Percentiles rank a stretch among this genome's conserved stretches.
Conservation (phyloP, 2,113 vertebrate species). For the Penelope pileata region DNA sequence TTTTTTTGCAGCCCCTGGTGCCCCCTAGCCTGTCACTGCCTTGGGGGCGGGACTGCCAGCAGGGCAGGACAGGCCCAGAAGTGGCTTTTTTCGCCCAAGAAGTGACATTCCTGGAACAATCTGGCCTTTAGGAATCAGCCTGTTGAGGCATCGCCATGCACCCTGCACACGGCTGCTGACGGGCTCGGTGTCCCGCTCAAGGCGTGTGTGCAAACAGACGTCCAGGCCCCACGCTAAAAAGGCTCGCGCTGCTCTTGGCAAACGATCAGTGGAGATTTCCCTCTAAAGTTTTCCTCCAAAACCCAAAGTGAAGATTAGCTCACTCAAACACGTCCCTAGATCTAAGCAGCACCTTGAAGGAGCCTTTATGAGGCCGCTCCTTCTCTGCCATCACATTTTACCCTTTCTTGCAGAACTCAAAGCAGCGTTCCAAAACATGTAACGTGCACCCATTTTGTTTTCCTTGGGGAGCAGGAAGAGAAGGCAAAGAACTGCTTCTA, state of each 20-base stretch:
- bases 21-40: neutral
- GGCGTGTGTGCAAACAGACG: accelerated
- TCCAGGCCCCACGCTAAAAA: neutral
- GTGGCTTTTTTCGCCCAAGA: neutral
- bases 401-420: neutral
- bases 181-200: neutral
- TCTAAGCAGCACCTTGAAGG: neutral
- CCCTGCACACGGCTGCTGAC: neutral
- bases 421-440: neutral
- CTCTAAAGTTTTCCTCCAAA: neutral
- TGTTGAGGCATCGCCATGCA: neutral
- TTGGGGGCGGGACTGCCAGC: accelerated
- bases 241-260: neutral
- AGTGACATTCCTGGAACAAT: neutral
- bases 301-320: neutral
- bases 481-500: neutral
- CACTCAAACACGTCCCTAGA: neutral
- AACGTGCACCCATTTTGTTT: neutral
- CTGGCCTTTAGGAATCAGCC: neutral
- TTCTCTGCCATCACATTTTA: neutral
- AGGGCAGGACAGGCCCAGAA: neutral
- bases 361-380: neutral
- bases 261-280: neutral
- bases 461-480: neutral
- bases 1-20: neutral